These are phyloP conservation scores for Vanessa atalanta DNA, from an alignment of 1,140 invertebrate genomes.

Conservation along the genomic window DNA sequence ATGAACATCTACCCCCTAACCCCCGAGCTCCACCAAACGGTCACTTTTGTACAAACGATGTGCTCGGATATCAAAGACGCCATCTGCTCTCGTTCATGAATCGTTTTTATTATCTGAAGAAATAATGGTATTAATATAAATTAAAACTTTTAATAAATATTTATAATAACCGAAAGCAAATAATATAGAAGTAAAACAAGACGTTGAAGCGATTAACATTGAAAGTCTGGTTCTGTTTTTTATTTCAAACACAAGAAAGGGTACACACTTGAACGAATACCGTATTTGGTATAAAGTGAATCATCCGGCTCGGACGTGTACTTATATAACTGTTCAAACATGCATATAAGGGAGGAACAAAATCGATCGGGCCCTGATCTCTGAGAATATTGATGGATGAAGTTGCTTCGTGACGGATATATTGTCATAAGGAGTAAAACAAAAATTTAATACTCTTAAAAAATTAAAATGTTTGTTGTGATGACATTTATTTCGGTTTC, in stretches of 20 bases:
- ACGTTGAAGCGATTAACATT: slow-evolving; percentile 33
- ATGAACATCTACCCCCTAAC: slow-evolving; percentile 59
- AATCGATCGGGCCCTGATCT: slow-evolving; percentile 25
- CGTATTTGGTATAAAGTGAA: slow-evolving; percentile 50
- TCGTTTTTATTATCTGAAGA: slow-evolving; percentile 28
- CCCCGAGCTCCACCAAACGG: slow-evolving; percentile 47
- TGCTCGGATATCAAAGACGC: slow-evolving; percentile 58
- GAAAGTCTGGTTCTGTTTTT: slow-evolving; percentile 45
- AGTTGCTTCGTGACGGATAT: slow-evolving; percentile 2
- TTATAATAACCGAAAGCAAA: not conserved
- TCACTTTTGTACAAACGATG: slow-evolving; percentile 56
- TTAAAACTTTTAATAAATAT: not conserved
- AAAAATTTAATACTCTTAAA: too few species aligned
- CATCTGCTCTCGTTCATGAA: slow-evolving; percentile 54
- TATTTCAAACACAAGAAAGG: slow-evolving; percentile 39
- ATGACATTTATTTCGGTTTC: not conserved
- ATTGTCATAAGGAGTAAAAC: not conserved
- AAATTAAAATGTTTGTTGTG: not conserved
- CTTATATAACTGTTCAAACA: slow-evolving; percentile 30
- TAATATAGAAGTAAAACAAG: slow-evolving; percentile 20
- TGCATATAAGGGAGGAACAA: slow-evolving; percentile 12
- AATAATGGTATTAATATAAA: too few species aligned
- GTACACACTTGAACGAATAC: slow-evolving; percentile 45
- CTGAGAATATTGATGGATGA: slow-evolving; percentile 18
- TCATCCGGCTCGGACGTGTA: slow-evolving; percentile 27